Percentiles rank a stretch among this genome's conserved stretches.
phyloP scores from a whole-genome alignment of 2,113 vertebrate genomes.

The Tyrannus savana region DNA sequence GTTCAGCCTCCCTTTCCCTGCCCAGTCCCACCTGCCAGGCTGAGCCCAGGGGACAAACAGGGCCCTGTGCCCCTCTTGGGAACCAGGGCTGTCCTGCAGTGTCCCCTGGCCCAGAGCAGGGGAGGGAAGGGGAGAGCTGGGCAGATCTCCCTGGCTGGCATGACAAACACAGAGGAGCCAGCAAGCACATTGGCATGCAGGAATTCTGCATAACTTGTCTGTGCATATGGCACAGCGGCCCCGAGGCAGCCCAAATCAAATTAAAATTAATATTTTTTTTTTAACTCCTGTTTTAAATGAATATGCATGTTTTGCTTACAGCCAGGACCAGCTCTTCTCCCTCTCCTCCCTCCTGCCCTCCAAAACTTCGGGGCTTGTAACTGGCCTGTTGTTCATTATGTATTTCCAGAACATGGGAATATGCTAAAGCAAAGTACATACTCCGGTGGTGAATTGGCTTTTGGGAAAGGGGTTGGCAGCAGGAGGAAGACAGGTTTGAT shows the following conservation, averaged over 20 bases:
- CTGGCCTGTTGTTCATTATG: rapidly evolving
- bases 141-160: neutral
- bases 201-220: neutral
- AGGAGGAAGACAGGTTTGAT: neutral
- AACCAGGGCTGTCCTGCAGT: neutral
- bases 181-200: neutral
- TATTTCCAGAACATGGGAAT: neutral
- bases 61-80: neutral
- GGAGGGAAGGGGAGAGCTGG: neutral
- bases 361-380: neutral
- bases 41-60: no score
- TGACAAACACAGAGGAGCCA: neutral
- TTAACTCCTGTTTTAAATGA: neutral
- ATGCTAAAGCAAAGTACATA: rapidly evolving
- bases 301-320: neutral
- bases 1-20: neutral
- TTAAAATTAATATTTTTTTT: neutral
- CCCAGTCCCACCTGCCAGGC: neutral
- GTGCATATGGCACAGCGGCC: neutral
- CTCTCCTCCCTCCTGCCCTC: neutral
- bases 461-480: neutral
- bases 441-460: neutral
- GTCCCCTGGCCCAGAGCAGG: neutral
- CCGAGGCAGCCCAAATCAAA: neutral
- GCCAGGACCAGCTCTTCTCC: neutral